Evolutionary conservation across 2,113 vertebrate species (phyloP).

Genomic region (Actinemys pallida): DNA sequence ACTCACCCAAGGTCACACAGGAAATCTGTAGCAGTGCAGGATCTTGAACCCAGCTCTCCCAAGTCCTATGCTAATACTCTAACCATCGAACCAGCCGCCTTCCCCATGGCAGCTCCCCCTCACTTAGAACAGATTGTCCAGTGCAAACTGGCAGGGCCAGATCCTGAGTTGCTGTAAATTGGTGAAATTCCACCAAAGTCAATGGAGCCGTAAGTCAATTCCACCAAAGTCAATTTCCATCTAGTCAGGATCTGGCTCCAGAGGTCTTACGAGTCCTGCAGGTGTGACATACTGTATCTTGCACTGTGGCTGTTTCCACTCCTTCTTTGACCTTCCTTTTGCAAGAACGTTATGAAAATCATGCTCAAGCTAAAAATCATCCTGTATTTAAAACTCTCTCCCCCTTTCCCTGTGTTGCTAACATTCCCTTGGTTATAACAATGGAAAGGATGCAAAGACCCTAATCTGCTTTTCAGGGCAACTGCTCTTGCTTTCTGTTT

Average conservation of each 20-base stretch:
- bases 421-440: not conserved
- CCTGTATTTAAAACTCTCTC: not conserved
- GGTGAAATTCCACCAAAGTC: not conserved
- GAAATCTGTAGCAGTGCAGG: not conserved
- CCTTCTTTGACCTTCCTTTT: not conserved
- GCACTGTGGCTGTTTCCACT: not conserved
- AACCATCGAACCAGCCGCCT: not conserved
- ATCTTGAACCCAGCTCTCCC: not conserved
- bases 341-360: not conserved
- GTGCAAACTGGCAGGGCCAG: not conserved
- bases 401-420: not conserved
- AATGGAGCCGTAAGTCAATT: not conserved
- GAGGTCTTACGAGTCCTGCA: not conserved
- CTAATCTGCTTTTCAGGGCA: not conserved
- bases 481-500: not conserved
- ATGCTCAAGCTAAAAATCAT: not conserved
- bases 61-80: not conserved
- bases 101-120: not conserved
- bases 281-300: not conserved
- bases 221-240: not conserved
- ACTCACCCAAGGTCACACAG: accelerated
- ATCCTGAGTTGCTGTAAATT: not conserved
- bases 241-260: not conserved
- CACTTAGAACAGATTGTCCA: not conserved
- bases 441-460: not conserved